Evolutionary conservation across 2,888 invertebrate genomes (phyloP).

Genomic region (Epinotia ramella): DNA sequence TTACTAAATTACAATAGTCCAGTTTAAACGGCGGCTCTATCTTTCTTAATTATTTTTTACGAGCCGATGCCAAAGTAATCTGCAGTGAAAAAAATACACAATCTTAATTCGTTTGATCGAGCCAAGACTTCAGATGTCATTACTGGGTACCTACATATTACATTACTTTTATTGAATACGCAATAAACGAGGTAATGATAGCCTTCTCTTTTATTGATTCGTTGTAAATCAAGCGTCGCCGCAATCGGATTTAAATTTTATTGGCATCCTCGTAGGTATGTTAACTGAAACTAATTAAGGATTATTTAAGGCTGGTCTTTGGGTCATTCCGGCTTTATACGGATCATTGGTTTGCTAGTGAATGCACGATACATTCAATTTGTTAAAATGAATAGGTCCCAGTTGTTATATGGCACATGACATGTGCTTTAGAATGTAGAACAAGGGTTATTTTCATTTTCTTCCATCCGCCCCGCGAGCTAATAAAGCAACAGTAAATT

Average conservation of each 20-base stretch:
- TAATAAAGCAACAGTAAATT: slow-evolving; percentile 82
- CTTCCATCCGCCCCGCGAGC: slow-evolving; percentile 68
- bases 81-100: slow-evolving; percentile 10
- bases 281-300: slow-evolving; percentile 72
- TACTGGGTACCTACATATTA: slow-evolving; percentile 59
- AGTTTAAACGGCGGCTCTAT: slow-evolving; percentile 39
- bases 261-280: slow-evolving; percentile 72
- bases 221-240: slow-evolving; percentile 81
- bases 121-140: slow-evolving; percentile 60
- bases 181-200: slow-evolving; percentile 81
- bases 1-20: slow-evolving; percentile 52
- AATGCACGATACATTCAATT: slow-evolving; percentile 51
- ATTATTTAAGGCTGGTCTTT: slow-evolving; percentile 56
- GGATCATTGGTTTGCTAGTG: slow-evolving; percentile 44
- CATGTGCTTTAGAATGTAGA: slow-evolving; percentile 71
- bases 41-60: slow-evolving; percentile 35
- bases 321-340: slow-evolving; percentile 26
- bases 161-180: slow-evolving; percentile 82
- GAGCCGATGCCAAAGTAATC: slow-evolving; percentile 28
- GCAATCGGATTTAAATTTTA: slow-evolving; percentile 83
- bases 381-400: slow-evolving; percentile 64
- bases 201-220: slow-evolving; percentile 83
- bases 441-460: slow-evolving; percentile 71
- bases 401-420: slow-evolving; percentile 53
- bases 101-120: slow-evolving; percentile 37